A percentile compares a stretch with the other conserved stretches of the same genome.
phyloP scores from a whole-genome alignment of 2,888 invertebrate species.

The Thymelicus acteon region DNA sequence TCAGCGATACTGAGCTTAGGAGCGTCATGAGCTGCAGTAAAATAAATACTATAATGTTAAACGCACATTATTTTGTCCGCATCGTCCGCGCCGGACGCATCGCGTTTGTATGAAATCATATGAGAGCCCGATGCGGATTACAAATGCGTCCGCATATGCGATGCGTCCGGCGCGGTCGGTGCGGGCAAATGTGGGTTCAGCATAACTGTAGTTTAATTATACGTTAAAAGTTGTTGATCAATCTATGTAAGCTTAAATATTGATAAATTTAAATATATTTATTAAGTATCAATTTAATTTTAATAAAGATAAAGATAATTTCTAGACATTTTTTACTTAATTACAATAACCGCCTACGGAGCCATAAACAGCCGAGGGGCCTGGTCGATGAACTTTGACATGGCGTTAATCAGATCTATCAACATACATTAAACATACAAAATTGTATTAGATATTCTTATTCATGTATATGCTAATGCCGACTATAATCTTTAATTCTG shows the following conservation, averaged over 20 bases:
- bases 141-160: no score
- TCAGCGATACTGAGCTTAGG: no score
- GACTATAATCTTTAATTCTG: constrained; percentile 39
- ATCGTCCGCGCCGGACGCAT: no score
- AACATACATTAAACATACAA: constrained; percentile 39
- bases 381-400: constrained; percentile 41
- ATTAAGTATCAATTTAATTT: background rate
- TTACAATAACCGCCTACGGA: constrained; percentile 8
- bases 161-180: no score
- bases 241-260: background rate
- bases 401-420: constrained; percentile 41
- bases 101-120: no score
- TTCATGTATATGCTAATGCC: constrained; percentile 46
- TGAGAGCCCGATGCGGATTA: no score
- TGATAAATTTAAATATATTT: background rate
- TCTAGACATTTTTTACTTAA: constrained; percentile 5
- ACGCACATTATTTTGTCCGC: no score
- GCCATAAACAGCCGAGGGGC: background rate
- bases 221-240: background rate
- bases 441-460: constrained; percentile 41
- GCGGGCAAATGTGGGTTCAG: no score
- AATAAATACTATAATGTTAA: no score
- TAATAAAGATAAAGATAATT: background rate
- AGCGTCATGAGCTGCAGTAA: no score
- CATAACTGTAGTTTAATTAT: background rate